Base-by-base conservation (phyloP, 2,888 invertebrate species). In the Agrypnus murinus region DNA sequence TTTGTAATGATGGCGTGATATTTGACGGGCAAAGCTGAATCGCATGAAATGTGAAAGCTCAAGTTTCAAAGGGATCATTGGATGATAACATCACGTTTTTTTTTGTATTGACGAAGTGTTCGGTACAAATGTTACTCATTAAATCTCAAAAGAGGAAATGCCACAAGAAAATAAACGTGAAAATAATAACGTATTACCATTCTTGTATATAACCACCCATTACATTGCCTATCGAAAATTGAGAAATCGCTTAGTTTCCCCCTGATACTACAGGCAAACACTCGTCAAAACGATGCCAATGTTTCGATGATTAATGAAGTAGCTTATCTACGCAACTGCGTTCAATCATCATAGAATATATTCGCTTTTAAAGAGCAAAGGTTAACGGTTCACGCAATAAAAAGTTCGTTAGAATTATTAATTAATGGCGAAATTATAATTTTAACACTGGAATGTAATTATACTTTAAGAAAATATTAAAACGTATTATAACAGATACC, bases 41-140 rank as follows among this genome's bases (percentile, higher is more conserved):
- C 6, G 36, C 8, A 15, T 19, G 17, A 55, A 38, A 25, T 19
- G 48, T n/a, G 14, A 31, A 25, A 55, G 36, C 55, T 55, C 55
- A 17, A 38, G n/a, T 55, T 55, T 55, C 55, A 55, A 55, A 55
- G 55, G 55, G 36, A 55, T 25, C 25, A 25, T 25, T 31, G 10
- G 12, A 7, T 25, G 32, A 32, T n/a, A 50, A 2, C 25, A 1
- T 31, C 9, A 25, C 7, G 31, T 31, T 50, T 31, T 25, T n/a
- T n/a, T 12, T 5, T 8, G 32, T 19, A 32, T 50, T n/a, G 38
- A 34, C 25, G 5, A 25, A 25, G 25, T 38, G 55, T 25, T 10
- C n/a, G 19, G 12, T n/a, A 32, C 25, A 50, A 50, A 31, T 50
- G 50, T 50, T 36, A 10, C 36, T 32, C 38, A 55, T 55, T 55